Percentiles rank a stretch among this genome's conserved stretches.
Conservation (phyloP, 2,797 vertebrate genomes). For the Ispidina lecontei region DNA sequence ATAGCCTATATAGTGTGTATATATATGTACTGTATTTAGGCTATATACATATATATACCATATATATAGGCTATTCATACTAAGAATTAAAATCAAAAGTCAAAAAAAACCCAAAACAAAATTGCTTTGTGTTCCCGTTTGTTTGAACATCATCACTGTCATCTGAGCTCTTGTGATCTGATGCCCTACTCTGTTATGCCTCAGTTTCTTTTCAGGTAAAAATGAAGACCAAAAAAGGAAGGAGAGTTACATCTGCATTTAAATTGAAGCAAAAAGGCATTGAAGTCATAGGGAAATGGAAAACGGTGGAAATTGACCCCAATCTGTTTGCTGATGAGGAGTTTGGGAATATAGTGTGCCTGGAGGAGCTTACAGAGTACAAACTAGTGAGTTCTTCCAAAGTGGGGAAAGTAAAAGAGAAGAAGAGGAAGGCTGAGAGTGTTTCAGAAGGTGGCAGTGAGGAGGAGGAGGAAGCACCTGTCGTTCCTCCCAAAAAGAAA, state of each 20-base stretch:
- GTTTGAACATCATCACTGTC: neutral
- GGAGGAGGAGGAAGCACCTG: conserved; percentile 26
- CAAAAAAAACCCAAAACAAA: neutral
- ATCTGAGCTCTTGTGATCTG: neutral
- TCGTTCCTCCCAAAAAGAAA: conserved; percentile 62
- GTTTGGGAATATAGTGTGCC: conserved; percentile 88
- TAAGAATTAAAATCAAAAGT: too few relatives aligned
- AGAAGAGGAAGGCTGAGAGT: conserved; percentile 69
- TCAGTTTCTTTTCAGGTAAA: conserved; percentile 23
- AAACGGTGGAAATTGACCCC: conserved; percentile 87
- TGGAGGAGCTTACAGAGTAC: conserved; percentile 93
- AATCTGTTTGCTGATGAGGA: conserved; percentile 87
- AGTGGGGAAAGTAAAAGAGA: conserved; percentile 56
- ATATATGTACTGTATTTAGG: too few relatives aligned
- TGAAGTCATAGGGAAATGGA: conserved; percentile 87
- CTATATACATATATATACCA: too few relatives aligned
- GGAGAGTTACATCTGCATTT: conserved; percentile 35
- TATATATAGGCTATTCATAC: too few relatives aligned
- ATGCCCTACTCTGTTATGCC: neutral
- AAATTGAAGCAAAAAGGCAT: conserved; percentile 79
- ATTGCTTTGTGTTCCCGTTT: rapidly evolving
- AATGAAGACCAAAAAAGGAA: conserved; percentile 81
- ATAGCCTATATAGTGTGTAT: too few relatives aligned
- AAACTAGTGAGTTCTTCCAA: conserved; percentile 82
- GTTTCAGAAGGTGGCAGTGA: conserved; percentile 63